Percentiles rank a stretch among this genome's conserved stretches.
Conservation (phyloP, 2,888 invertebrate genomes). For the Ceriagrion tenellum region DNA sequence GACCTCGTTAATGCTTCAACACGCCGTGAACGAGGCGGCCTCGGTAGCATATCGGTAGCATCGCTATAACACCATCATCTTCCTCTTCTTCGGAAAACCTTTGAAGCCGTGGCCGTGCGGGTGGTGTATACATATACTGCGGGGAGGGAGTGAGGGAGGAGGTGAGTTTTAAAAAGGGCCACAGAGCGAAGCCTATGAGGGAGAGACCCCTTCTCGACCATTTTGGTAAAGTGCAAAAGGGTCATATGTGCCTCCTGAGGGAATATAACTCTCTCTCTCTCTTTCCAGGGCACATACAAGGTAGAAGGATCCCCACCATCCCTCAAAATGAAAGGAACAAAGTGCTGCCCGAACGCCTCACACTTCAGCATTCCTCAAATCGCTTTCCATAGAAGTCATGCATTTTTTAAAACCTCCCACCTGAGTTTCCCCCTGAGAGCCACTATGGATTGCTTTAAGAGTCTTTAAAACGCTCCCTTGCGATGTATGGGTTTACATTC, state of each 20-base stretch:
- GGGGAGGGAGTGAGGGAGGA: background rate
- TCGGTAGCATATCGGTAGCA: background rate
- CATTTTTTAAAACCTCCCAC: background rate
- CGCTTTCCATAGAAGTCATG: background rate
- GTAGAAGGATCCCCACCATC: background rate
- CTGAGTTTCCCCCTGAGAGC: background rate
- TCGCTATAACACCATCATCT: background rate
- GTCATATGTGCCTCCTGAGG: background rate
- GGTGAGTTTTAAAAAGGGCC: constrained; percentile 4
- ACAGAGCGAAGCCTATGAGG: background rate
- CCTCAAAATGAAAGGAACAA: background rate
- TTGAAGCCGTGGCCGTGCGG: background rate
- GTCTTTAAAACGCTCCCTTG: background rate
- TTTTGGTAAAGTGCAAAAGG: constrained; percentile 25
- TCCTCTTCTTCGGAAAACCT: background rate
- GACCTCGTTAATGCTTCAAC: constrained; percentile 39
- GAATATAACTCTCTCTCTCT: background rate
- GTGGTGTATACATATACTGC: background rate
- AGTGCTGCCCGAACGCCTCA: background rate
- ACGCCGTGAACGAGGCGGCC: constrained; percentile 23
- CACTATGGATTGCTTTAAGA: background rate
- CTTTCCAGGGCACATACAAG: background rate
- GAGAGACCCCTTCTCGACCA: background rate
- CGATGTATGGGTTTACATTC: background rate
- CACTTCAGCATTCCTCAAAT: background rate